phyloP scores from a whole-genome alignment of 2,888 invertebrate genomes.

The Ochropleura leucogaster region DNA sequence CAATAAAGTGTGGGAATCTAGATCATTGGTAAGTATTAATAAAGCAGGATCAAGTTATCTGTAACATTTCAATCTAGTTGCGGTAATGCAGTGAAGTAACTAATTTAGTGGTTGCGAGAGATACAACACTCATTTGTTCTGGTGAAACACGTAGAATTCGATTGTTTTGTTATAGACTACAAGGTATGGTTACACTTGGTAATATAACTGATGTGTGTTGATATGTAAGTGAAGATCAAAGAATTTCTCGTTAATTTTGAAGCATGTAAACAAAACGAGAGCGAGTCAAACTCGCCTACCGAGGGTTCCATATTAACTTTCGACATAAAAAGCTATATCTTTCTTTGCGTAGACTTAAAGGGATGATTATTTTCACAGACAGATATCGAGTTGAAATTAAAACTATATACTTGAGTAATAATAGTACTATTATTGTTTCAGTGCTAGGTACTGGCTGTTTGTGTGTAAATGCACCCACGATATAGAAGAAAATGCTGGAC shows the following conservation, averaged over 20 bases:
- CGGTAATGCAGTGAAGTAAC: slow-evolving; percentile 60
- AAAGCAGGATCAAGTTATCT: slow-evolving; percentile 58
- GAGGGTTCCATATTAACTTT: too few relatives aligned
- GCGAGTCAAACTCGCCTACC: too few relatives aligned
- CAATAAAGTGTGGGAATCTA: slow-evolving; percentile 52
- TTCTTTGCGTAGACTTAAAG: too few relatives aligned
- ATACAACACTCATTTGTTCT: slow-evolving; percentile 40
- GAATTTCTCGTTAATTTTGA: background rate
- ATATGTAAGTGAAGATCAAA: slow-evolving; percentile 3
- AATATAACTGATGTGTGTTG: background rate
- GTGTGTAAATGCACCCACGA: too few relatives aligned
- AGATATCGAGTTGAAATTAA: too few relatives aligned
- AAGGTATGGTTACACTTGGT: background rate
- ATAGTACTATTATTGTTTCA: too few relatives aligned
- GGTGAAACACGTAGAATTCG: slow-evolving; percentile 13
- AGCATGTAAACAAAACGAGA: too few relatives aligned
- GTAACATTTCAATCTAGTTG: slow-evolving; percentile 62
- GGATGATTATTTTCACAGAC: too few relatives aligned
- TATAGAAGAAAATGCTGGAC: too few relatives aligned
- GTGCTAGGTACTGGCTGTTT: too few relatives aligned
- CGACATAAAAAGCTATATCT: too few relatives aligned
- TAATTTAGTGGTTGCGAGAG: slow-evolving; percentile 60
- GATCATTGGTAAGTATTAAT: slow-evolving; percentile 45
- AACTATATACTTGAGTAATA: too few relatives aligned
- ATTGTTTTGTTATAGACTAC: background rate